These are phyloP conservation scores for Hypercompe scribonia DNA, from an alignment of 2,888 invertebrate genomes.

Conservation along the genomic window DNA sequence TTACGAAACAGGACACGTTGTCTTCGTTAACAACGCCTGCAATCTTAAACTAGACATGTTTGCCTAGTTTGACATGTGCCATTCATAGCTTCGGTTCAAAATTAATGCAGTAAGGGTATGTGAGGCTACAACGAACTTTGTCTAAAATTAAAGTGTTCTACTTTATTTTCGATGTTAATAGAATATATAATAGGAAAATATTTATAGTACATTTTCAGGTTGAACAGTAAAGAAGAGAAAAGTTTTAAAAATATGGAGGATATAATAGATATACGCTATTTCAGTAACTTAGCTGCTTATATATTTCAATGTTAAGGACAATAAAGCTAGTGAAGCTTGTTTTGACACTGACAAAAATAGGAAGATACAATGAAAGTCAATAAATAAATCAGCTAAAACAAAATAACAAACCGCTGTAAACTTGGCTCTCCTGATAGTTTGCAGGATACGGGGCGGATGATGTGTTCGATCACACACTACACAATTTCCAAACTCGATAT, in stretches of 20 bases:
- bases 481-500: no score
- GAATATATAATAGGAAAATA: background rate
- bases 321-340: no score
- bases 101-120: conserved; percentile 26
- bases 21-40: conserved; percentile 46
- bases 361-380: no score
- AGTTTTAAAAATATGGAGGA: no score
- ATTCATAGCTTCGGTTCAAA: conserved; percentile 39
- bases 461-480: no score
- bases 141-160: conserved; percentile 5
- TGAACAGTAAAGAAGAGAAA: background rate
- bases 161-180: background rate
- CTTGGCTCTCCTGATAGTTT: no score
- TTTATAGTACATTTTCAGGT: background rate
- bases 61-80: conserved; percentile 43
- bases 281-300: no score
- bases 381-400: no score
- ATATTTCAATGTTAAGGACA: no score
- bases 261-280: background rate
- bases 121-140: background rate
- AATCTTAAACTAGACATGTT: conserved; percentile 42
- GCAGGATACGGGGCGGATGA: no score
- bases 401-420: no score
- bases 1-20: conserved; percentile 43
- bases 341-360: no score